Evolutionary conservation across 2,888 invertebrate genomes (phyloP), one percentile per base, ranked within the genome.

Genomic region (Ectemnius continuus): DNA sequence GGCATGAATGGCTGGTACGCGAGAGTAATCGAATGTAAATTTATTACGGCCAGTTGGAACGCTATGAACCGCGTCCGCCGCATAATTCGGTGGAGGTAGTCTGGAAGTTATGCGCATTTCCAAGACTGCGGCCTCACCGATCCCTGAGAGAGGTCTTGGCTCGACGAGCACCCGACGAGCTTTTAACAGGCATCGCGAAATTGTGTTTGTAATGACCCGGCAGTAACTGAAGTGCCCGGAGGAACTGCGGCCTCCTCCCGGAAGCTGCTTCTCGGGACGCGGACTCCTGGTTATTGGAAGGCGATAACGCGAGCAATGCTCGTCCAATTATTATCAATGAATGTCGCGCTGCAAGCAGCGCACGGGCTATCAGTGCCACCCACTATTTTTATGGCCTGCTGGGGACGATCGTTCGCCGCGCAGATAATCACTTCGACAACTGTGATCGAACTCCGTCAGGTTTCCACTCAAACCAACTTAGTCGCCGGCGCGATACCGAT

Each of bases 291-390:
- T 76, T 79, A 75, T 76, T 71, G 75, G 66, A 70, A 73, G 70
- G 23, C 75, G 75, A 81, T 73, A 36, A 79, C 70, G 57, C 61
- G 65, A 75, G 60, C 70, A 66, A 58, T 73, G 68, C 66, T 83
- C 75, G 63, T 77, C 76, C 77, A 82, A 79, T 81, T 76, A 79
- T 77, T 77, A 79, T 83, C 77, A 75, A 69, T 67, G 66, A 68
- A 59, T 47, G 70, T 68, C 61, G 45, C 16, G 28, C 36, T 36
- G 36, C 36, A 36, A 58, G 46, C 23, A 52, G 58, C 26, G 23
- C 23, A 23, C 23, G 57, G 57, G 46, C 48, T 56, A 36, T 66
- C 62, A 59, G 57, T 18, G 23, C 28, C 61, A 58, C 1, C 69
- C 65, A 74, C n/a, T 47, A 16, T 75, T 79, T 83, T 76, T 72